A percentile compares a stretch with the other conserved stretches of the same genome.
phyloP scores from a whole-genome alignment of 2,113 vertebrate species.

The Rhinichthys klamathensis region DNA sequence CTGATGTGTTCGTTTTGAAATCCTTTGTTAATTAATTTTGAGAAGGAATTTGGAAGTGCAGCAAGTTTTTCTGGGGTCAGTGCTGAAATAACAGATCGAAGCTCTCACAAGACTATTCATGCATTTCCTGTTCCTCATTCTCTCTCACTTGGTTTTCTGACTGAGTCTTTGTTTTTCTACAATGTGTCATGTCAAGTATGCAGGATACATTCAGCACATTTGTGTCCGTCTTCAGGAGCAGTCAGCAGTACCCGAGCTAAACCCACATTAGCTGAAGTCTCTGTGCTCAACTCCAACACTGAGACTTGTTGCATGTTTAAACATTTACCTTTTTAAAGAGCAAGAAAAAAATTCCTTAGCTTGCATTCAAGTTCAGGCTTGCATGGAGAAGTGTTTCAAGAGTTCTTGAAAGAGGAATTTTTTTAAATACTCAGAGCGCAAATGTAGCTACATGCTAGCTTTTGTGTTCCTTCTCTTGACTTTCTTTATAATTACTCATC shows the following conservation, averaged over 20 bases:
- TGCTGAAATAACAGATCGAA: not conserved
- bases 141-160: not conserved
- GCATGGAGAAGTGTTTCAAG: not conserved
- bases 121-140: conserved; percentile 17
- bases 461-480: not conserved
- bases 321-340: not conserved
- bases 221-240: not conserved
- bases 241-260: not conserved
- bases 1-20: not conserved
- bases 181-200: not conserved
- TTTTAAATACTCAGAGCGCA: not conserved
- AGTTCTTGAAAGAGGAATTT: not conserved
- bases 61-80: not conserved
- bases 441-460: not conserved
- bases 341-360: not conserved
- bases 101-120: not conserved
- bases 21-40: not conserved
- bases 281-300: not conserved
- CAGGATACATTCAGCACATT: conserved; percentile 23
- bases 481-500: conserved; percentile 2
- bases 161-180: not conserved
- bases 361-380: not conserved
- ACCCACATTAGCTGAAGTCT: not conserved
- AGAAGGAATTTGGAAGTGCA: not conserved
- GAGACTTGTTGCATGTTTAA: not conserved